Evolutionary conservation across 2,113 vertebrate genomes (phyloP).

Genomic region (Erythrocercus mccallii): DNA sequence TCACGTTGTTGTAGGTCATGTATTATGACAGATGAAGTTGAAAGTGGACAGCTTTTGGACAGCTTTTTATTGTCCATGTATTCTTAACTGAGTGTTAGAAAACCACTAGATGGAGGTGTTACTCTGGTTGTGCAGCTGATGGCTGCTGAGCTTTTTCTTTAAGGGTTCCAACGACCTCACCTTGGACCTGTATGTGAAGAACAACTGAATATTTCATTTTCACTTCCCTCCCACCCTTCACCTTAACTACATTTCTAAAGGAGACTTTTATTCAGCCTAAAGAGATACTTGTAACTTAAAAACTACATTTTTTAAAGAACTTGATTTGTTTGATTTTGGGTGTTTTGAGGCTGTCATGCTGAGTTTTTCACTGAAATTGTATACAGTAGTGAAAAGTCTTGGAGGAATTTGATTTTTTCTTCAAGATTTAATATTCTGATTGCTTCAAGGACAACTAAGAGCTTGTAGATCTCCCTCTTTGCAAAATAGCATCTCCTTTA

Average conservation of each 20-base stretch:
- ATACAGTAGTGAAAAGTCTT: not conserved
- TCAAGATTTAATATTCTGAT: not conserved
- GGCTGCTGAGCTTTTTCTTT: not conserved
- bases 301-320: not conserved
- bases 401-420: not conserved
- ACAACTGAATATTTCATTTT: not conserved
- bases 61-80: not conserved
- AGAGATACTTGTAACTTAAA: not conserved
- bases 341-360: not conserved
- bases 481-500: not conserved
- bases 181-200: not conserved
- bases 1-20: not conserved
- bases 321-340: not conserved
- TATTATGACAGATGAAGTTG: not conserved
- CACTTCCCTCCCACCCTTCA: rapidly evolving
- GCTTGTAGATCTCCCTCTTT: not conserved
- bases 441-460: not conserved
- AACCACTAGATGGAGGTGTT: conserved; percentile 59
- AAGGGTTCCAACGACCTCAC: not conserved
- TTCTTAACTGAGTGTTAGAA: not conserved
- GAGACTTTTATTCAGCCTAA: not conserved
- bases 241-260: not conserved
- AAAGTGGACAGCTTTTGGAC: not conserved
- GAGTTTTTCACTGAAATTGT: not conserved
- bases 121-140: not conserved